Base-by-base conservation (phyloP, 2,113 vertebrate genomes). In the Atlantisia rogersi region DNA sequence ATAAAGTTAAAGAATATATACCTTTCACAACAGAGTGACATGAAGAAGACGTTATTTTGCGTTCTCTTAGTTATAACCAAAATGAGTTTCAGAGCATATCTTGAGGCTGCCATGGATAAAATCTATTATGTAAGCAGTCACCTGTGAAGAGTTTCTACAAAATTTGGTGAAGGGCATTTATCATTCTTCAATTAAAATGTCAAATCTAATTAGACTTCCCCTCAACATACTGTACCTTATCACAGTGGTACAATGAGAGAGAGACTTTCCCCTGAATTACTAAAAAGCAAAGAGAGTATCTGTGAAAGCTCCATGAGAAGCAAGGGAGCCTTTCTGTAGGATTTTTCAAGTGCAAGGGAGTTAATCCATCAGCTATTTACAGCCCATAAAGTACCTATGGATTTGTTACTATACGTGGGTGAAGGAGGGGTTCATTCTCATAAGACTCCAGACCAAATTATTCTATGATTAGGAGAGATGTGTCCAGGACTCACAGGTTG, bases 181-280 rank as follows among this genome's bases (percentile, higher is more conserved):
- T 96, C 93, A 97, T 95, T 92, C 90, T 91, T 91, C 97, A 97
- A 96, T 97, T 97, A 97, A 93, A 96, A 94, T 82, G 96, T 95
- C 97, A 97, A 83, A 90, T 94, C 92, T 96, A 97, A 97, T 97
- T 96, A 97, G 60, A 82, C 35, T 96, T 94, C 37, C 32, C 7
- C 35, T 96, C 44, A 91, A 82, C 64, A 78, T 13, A 29, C 28
- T 77, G 53, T n/a, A 56, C 70, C 48, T 92, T 82, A 59, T 60
- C 73, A 40, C 55, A 83, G 37, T 44, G n/a, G 55, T 62, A 63
- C 70, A 90, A 68, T 56, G 42, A 82, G 50, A 80, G 50, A 82
- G 19, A 91, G 37, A 29, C 35, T 88, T 91, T 74, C 70, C 19
- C n/a, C 87, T 94, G 92, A 95, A 92, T 95, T 94, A 50, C 53